These are phyloP conservation scores for Apamea anceps DNA, from an alignment of 2,888 invertebrate genomes.

Conservation along the genomic window DNA sequence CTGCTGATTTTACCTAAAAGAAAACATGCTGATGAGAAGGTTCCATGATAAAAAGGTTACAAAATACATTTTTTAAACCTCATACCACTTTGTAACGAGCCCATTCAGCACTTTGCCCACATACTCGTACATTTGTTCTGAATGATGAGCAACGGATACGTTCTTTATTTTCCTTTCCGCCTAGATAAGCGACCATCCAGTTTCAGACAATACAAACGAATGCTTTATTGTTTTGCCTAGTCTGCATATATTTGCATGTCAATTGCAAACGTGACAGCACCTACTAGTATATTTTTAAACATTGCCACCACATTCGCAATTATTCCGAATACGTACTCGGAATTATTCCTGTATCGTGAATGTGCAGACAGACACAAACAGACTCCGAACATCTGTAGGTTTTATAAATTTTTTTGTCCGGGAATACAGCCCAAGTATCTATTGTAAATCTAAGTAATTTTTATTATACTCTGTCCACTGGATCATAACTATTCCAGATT, in stretches of 20 bases:
- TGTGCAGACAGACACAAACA: background rate
- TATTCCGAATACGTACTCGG: background rate
- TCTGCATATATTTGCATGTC: conserved; percentile 48
- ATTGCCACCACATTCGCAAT: background rate
- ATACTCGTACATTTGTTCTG: conserved; percentile 11
- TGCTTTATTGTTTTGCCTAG: conserved; percentile 48
- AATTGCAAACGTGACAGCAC: conserved; percentile 27
- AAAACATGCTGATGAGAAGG: background rate
- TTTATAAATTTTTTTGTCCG: background rate
- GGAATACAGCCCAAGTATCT: too few species aligned
- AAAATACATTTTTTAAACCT: background rate
- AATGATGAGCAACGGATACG: conserved; percentile 25
- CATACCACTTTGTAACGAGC: conserved; percentile 1
- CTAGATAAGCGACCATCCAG: conserved; percentile 43
- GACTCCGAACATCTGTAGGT: background rate
- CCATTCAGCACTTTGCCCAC: conserved; percentile 1
- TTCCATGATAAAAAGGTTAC: background rate
- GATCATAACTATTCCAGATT: too few species aligned
- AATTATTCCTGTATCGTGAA: conserved; percentile 5
- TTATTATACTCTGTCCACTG: too few species aligned
- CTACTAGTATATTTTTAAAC: conserved; percentile 24
- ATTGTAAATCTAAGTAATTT: background rate
- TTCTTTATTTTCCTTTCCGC: conserved; percentile 30
- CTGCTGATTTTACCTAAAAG: too few species aligned
- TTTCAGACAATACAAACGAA: conserved; percentile 48